Conservation (phyloP, 2,113 vertebrate species). For the Cyphomyrus plagiostoma region DNA sequence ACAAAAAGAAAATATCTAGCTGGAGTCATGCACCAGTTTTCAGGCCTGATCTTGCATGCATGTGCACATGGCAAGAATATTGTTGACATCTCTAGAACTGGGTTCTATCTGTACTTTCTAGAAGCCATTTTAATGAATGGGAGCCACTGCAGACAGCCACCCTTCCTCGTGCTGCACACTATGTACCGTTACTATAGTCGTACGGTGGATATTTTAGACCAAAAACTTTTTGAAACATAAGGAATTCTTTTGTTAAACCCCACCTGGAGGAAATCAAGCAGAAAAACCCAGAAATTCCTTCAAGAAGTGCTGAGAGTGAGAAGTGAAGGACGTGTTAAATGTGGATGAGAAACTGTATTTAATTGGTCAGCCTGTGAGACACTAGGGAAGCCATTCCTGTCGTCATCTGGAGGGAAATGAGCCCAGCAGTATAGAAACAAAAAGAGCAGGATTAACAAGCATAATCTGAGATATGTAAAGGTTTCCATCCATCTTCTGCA, state of each 20-base stretch:
- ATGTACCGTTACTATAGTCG: constrained; percentile 25
- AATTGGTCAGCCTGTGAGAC: not conserved
- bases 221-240: not conserved
- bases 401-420: not conserved
- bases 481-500: not conserved
- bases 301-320: constrained; percentile 77
- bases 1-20: too few species aligned
- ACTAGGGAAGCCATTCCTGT: not conserved
- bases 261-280: constrained; percentile 82
- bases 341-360: not conserved
- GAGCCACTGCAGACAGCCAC: constrained; percentile 34
- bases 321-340: constrained; percentile 47
- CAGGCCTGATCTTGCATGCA: not conserved
- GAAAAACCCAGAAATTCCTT: constrained; percentile 76
- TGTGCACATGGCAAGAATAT: not conserved
- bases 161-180: constrained; percentile 9
- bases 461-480: not conserved
- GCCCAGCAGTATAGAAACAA: not conserved
- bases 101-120: constrained; percentile 36
- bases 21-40: not conserved
- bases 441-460: not conserved
- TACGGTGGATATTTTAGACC: constrained; percentile 9
- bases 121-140: constrained; percentile 73
- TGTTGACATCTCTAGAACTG: not conserved
- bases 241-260: not conserved